Evolutionary conservation across 2,888 invertebrate species (phyloP).

Genomic region (Cybosia mesomella): DNA sequence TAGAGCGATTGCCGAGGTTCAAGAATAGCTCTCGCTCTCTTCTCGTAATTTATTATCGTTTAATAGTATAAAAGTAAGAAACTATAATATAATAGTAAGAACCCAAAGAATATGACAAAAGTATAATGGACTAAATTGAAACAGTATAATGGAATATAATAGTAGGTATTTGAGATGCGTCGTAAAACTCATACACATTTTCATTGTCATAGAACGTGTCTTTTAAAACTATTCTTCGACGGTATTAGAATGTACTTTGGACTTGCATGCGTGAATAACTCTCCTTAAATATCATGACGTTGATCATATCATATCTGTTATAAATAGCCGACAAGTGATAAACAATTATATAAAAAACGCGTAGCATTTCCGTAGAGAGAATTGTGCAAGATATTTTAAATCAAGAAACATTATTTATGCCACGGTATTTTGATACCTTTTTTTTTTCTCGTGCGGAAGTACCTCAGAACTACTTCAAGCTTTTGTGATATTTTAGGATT

Average conservation of each 20-base stretch:
- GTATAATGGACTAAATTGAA: too few species aligned
- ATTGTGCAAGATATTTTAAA: constrained; percentile 32
- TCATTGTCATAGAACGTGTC: constrained; percentile 26
- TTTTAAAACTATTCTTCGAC: constrained; percentile 41
- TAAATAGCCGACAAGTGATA: constrained; percentile 20
- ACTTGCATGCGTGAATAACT: background rate
- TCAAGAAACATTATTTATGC: constrained; percentile 28
- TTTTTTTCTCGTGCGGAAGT: too few species aligned
- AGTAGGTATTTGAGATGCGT: constrained; percentile 34
- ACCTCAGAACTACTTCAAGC: constrained; percentile 27
- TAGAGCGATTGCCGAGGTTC: too few species aligned
- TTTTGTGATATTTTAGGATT: constrained; percentile 7
- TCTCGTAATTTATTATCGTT: too few species aligned
- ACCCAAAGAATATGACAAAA: background rate
- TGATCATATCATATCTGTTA: constrained; percentile 22
- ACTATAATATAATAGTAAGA: background rate
- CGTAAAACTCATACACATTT: constrained; percentile 42
- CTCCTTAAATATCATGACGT: constrained; percentile 26
- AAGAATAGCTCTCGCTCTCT: too few species aligned
- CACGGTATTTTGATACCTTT: background rate
- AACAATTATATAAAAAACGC: constrained; percentile 28
- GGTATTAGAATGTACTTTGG: background rate
- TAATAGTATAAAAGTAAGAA: too few species aligned
- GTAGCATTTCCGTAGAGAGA: constrained; percentile 28
- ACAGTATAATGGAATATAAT: constrained; percentile 23